phyloP scores from a whole-genome alignment of 2,113 vertebrate genomes.

The Phoxinus phoxinus region DNA sequence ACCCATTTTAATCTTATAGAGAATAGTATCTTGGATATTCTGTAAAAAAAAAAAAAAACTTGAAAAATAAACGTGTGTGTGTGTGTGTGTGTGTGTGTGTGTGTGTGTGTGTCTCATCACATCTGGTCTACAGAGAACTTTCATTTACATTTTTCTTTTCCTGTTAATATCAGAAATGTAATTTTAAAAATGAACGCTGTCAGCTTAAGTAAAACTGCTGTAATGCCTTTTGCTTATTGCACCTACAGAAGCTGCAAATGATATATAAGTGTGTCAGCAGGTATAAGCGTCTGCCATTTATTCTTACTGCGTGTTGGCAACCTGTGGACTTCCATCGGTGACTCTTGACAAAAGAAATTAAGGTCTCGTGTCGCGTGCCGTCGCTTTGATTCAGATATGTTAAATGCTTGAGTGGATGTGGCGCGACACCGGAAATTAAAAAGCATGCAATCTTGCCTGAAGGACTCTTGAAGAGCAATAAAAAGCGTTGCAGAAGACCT shows the following conservation, averaged over 20 bases:
- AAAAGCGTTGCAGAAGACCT: slow-evolving; percentile 34
- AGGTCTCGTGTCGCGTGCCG: slow-evolving; percentile 13
- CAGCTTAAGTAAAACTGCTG: background rate
- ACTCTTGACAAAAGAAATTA: slow-evolving; percentile 64
- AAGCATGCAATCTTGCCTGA: slow-evolving; percentile 55
- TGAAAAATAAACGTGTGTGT: too few relatives aligned
- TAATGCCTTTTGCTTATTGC: background rate
- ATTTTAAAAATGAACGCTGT: background rate
- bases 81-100: too few relatives aligned
- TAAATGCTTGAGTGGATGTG: slow-evolving; percentile 55
- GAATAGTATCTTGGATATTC: too few relatives aligned
- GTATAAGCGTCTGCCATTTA: background rate
- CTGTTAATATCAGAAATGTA: background rate
- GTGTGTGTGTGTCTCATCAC: too few relatives aligned
- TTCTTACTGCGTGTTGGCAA: background rate
- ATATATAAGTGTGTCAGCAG: slow-evolving; percentile 29
- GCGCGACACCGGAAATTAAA: slow-evolving; percentile 59
- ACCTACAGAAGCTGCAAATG: background rate
- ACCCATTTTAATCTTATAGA: too few relatives aligned
- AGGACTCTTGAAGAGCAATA: slow-evolving; percentile 56
- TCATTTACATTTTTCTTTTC: background rate
- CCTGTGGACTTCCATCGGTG: slow-evolving; percentile 39
- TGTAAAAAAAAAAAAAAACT: too few relatives aligned
- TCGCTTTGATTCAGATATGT: slow-evolving; percentile 36
- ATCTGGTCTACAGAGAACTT: background rate